Base-by-base conservation (phyloP, 2,797 vertebrate genomes). In the Loriculus beryllinus region DNA sequence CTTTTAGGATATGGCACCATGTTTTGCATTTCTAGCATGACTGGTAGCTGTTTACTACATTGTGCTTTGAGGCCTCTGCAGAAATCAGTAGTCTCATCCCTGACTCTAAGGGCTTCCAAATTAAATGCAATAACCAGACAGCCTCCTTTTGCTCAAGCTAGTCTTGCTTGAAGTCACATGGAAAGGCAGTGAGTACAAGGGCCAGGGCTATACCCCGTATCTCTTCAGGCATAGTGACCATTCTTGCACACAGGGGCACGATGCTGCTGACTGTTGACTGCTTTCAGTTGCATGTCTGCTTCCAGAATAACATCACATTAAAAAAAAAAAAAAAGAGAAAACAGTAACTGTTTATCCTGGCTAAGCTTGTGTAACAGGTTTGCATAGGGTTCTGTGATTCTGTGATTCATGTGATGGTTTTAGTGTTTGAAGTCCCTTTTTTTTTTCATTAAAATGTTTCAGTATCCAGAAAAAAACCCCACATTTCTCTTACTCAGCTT, bases 311-410 rank as follows among this genome's bases (percentile, higher is more conserved):
- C 12, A 79, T 13, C 8, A 14, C 20, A 20, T 59, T 57, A 2
- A 6, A 40, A 42, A 60, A 22, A 31, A n/a, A 33, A n/a, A 39
- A 39, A 39, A 12, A 25, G 40, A 47, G 4, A 40, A 59, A 82
- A n/a, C 5, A 39, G 7, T 74, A 81, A 67, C 48, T 88, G 37
- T 77, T 95, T 94, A 74, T 88, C 80, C 60, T 80, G 37, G 28
- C 40, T 86, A 59, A 84, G 74, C 52, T 81, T 82, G 78, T 68
- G 59, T 81, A 94, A 84, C 78, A 81, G 88, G 79, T 92, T 95
- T 89, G 83, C 72, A 59, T 68, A 43, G 47, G 35, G 33, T 56
- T 54, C 31, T 54, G 9, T 54, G 52, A n/a, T 33, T 56, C 54
- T 33, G 54, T 56, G 54, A 33, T 89, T 87, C 72, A 59, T 64